Base-by-base conservation (phyloP, 2,113 vertebrate genomes). In the Chionomys nivalis region DNA sequence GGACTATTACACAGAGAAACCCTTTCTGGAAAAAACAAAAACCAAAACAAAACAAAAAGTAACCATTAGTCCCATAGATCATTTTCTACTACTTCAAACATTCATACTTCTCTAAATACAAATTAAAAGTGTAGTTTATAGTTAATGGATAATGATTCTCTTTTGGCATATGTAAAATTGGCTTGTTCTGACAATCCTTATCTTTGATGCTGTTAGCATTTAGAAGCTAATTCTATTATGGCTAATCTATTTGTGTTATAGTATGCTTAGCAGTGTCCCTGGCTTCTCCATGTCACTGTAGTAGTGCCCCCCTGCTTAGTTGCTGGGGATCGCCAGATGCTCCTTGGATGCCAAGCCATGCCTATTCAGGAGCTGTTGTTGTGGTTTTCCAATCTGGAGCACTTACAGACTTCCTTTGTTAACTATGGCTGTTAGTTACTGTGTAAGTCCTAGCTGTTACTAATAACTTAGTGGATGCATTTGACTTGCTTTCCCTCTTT, bases 81-180 rank as follows among this genome's bases (percentile, higher is more conserved):
- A 87, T 79, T 94, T 90, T 87, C n/a, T 5, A 23, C 31, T 11
- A 70, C n/a, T 82, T 95, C 42, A 95, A 58, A 88, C n/a, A 87
- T 55, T 42, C 42, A 24, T 77, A 33, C 9, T 90, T 93, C 24
- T 33, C 87, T 36, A 89, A 78, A 68, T 86, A 14, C 70, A 73
- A 90, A 81, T 97, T 68, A 94, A 92, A 95, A 87, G 49, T 90
- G 39, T n/a, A 12, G 73, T 89, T 92, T 73, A 7, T 88, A 49
- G 44, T n/a, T 72, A 72, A 72, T 72, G 4, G 52, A 49, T 94
- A 44, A 13, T 93, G 49, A 61, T 33, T 94, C 7, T 13, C 21
- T 76, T 87, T 61, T 90, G 19, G 36, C 52, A 76, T 49, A 10
- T 10, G 93, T 82, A 61, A 42, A 70, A 33, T 16, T 85, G 72